These are phyloP conservation scores for Leptinotarsa tumamoca DNA, from an alignment of 2,888 invertebrate genomes.

Conservation along the genomic window DNA sequence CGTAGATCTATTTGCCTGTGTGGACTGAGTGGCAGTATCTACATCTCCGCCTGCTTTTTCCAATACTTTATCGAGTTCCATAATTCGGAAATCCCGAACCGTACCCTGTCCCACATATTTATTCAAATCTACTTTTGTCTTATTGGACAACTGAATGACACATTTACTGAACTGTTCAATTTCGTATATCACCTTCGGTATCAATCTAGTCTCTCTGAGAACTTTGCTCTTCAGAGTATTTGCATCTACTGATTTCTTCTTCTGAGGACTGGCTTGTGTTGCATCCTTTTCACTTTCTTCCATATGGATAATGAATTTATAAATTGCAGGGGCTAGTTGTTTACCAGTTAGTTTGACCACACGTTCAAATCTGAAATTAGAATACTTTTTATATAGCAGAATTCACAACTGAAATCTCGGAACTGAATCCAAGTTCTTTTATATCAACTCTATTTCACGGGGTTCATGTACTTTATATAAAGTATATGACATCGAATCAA, in stretches of 20 bases:
- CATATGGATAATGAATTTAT: conserved; percentile 71
- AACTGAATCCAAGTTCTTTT: no score
- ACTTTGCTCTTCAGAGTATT: conserved; percentile 67
- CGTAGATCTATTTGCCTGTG: conserved; percentile 21
- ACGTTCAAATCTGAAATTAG: conserved; percentile 68
- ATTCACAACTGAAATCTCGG: not conserved
- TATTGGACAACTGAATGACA: conserved; percentile 71
- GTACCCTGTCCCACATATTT: conserved; percentile 73
- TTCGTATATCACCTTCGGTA: conserved; percentile 75
- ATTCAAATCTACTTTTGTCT: conserved; percentile 70
- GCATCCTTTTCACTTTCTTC: conserved; percentile 68
- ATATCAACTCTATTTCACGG: no score
- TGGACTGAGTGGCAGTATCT: conserved; percentile 30
- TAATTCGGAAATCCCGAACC: conserved; percentile 73
- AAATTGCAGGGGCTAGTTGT: conserved; percentile 70
- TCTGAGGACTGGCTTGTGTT: conserved; percentile 52
- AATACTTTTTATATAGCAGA: not conserved
- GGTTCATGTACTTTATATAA: no score
- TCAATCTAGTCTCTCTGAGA: conserved; percentile 72
- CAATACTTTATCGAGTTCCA: conserved; percentile 70
- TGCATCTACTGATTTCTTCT: conserved; percentile 58
- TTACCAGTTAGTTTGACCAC: conserved; percentile 73
- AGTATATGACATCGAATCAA: no score
- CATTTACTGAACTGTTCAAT: conserved; percentile 75
- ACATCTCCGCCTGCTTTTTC: conserved; percentile 56